Evolutionary conservation across 2,113 vertebrate genomes (phyloP), one percentile per base, ranked within the genome.

Genomic region (Emydura subglobosa): DNA sequence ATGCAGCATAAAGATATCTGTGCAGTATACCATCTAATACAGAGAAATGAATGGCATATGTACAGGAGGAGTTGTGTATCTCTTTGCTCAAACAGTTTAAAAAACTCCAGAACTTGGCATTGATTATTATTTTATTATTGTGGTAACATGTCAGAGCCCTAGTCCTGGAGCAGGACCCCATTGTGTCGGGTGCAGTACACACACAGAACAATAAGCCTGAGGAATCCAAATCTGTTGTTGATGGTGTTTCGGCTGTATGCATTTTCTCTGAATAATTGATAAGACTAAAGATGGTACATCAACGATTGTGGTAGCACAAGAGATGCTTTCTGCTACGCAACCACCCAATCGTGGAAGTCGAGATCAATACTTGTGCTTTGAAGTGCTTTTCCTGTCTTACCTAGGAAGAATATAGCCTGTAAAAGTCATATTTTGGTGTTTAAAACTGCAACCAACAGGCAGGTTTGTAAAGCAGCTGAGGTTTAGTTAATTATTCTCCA

Each of bases 181-280:
- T n/a, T 34, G 61, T 68, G 61, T 31, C 34, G 9, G 34, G 61
- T 5, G 34, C 61, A n/a, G 61, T 68, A 68, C 61, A 68, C 31
- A 16, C 34, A n/a, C 1, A n/a, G 61, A 68, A 65, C 34, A n/a
- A 65, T n/a, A n/a, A 19, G 83, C 86, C 91, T 24, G 80, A 87
- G 89, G 31, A 27, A 85, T 78, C 87, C 92, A 83, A 87, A 80
- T 86, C 91, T 85, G 85, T 39, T 95, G 74, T 61, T 93, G 92
- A 90, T 94, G 51, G 95, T 78, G 86, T 83, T 80, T 94, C 90
- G 93, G 89, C 91, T 96, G 90, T 91, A 91, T 0, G 1, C 65
- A 68, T 96, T 91, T 88, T 84, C 82, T 80, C 80, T 97, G 93
- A 98, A 97, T 98, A 95, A 98, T 97, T 97, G 91, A 97, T 96